phyloP scores from a whole-genome alignment of 2,888 invertebrate species.

The Oithona nana region DNA sequence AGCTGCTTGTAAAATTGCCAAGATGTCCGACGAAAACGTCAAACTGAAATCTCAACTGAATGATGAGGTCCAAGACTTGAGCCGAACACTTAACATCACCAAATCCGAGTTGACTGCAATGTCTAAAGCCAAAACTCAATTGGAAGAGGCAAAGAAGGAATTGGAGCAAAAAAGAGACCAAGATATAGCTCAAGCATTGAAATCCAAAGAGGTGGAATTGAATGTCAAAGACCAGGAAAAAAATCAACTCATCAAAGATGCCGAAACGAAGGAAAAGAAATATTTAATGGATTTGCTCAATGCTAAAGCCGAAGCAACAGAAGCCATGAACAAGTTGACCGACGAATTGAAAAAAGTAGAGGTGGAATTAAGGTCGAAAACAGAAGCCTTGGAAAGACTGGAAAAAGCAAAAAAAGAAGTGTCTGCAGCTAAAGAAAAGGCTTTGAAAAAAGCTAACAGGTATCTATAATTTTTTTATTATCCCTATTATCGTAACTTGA shows the following conservation, averaged over 20 bases:
- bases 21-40: background rate
- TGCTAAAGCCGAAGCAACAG: background rate
- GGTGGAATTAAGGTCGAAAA: background rate
- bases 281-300: background rate
- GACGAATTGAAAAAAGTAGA: background rate
- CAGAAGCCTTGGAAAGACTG: background rate
- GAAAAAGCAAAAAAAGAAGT: conserved; percentile 12
- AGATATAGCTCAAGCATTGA: background rate
- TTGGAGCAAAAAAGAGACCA: background rate
- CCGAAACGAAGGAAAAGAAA: background rate
- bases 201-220: background rate
- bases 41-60: background rate
- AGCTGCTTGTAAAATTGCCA: background rate
- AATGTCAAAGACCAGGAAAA: background rate
- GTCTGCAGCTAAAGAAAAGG: background rate
- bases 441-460: background rate
- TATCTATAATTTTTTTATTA: too few species aligned
- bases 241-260: background rate
- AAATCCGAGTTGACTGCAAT: background rate
- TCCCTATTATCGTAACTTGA: too few species aligned
- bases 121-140: background rate
- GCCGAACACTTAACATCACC: background rate
- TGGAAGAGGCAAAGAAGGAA: background rate
- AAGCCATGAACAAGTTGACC: background rate
- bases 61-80: background rate